Evolutionary conservation across 2,888 invertebrate species (phyloP).

Genomic region (Eilema sororculum): DNA sequence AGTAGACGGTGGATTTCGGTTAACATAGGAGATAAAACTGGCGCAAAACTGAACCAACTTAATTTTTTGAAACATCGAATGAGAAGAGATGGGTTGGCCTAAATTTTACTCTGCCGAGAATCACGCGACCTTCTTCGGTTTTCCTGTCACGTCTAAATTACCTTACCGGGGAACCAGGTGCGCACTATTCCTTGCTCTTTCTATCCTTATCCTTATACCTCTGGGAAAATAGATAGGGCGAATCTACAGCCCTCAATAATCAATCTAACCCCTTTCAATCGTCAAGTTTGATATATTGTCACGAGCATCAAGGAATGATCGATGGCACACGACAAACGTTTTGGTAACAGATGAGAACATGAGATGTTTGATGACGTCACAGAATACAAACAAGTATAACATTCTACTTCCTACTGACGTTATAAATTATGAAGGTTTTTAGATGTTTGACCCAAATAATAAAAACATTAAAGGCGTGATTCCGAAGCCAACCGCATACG

Average conservation of each 20-base stretch:
- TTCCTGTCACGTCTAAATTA: background rate
- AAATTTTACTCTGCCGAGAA: no score
- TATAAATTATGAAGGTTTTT: no score
- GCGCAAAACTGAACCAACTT: no score
- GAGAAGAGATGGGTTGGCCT: no score
- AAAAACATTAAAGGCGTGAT: no score
- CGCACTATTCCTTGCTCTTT: background rate
- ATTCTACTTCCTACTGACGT: no score
- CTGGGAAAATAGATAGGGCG: background rate
- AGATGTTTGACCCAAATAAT: no score
- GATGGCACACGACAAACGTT: background rate
- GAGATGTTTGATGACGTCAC: background rate
- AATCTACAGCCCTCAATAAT: background rate
- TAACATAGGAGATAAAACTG: no score
- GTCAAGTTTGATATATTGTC: background rate
- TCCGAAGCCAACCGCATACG: no score
- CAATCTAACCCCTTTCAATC: background rate
- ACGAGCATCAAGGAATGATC: background rate
- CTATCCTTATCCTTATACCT: background rate
- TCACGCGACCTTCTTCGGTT: no score
- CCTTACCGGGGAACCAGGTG: background rate
- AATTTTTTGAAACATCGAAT: no score
- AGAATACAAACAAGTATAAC: background rate
- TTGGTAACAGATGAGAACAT: background rate
- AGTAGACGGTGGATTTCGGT: no score